Evolutionary conservation across 2,888 invertebrate species (phyloP), one percentile per base, ranked within the genome.

Genomic region (Heteromurus nitidus): DNA sequence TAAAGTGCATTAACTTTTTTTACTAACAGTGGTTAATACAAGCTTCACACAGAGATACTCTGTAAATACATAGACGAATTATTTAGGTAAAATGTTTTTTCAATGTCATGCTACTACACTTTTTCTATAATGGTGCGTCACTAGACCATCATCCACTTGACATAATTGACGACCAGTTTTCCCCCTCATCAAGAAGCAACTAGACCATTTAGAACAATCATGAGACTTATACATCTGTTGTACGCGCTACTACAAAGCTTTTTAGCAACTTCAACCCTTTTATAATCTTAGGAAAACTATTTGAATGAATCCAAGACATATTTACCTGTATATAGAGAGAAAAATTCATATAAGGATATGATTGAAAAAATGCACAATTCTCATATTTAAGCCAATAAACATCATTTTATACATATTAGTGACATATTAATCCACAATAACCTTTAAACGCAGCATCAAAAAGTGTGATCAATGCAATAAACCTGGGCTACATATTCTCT

Each of bases 131-230:
- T 28, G 9, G 13, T 24, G 2, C 55, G 69, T n/a, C n/a, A n/a
- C n/a, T n/a, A n/a, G n/a, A n/a, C n/a, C n/a, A 69, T 55, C 69
- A 69, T 69, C 53, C 69, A 69, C 69, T 69, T 55, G 31, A 31
- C 13, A 31, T 30, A 28, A 24, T 53, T 20, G 53, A 53, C 53
- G 42, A 69, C 31, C 18, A 36, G 7, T 31, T 30, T 36, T 28
- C 18, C 2, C 20, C 53, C 28, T 58, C 28, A 58, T 20, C 28
- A 58, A 58, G 58, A 24, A 24, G 58, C 58, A 24, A 28, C 58
- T 28, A 18, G 13, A 58, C 26, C 13, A 36, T 36, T 9, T 36
- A 36, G 13, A n/a, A n/a, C n/a, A n/a, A n/a, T n/a, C n/a, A n/a
- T n/a, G n/a, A n/a, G n/a, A n/a, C n/a, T n/a, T n/a, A n/a, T n/a